Evolutionary conservation across 2,888 invertebrate genomes (phyloP), one percentile per base, ranked within the genome.

Genomic region (Leptinotarsa juncta): DNA sequence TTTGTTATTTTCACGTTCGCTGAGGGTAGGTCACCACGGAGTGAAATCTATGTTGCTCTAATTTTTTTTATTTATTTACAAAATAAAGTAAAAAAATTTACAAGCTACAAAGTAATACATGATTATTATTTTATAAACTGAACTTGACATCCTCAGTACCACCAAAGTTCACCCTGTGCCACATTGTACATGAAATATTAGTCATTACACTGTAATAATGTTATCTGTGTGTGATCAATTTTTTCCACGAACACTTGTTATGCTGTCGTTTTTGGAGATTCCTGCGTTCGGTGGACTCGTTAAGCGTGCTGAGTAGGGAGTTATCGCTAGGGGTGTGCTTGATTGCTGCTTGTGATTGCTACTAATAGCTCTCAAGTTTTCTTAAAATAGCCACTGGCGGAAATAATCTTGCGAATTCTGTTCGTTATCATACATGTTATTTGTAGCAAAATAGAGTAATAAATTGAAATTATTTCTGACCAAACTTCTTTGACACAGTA

Each of bases 311-410:
- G 23, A 57, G 26, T 57, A 57, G 20, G 15, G 57, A 57, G 57
- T 57, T 57, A 57, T 57, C 57, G 57, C 20, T 23, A 26, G 15
- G 15, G 57, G 20, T 57, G 20, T 23, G 20, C 57, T 20, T 23
- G 57, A 57, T 57, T 23, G 15, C 14, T 57, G 57, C 57, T 23
- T 4, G 20, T 20, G 57, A 57, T 57, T 57, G 20, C 57, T 20
- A 15, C 57, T 57, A 57, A 57, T 57, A 57, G 57, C 57, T 57
- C 53, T 42, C 23, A 15, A 20, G 78, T 79, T 80, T 80, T 78
- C 81, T 80, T 80, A 80, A 81, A 81, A 81, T 80, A 80, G 77
- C 79, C 78, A 77, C 77, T 68, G 77, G 76, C 79, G 81, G 80
- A 81, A 80, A 77, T 76, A 81, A 80, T 80, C 79, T 79, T 73